Conservation (phyloP, 2,888 invertebrate genomes). For the Dasysyrphus tricinctus region DNA sequence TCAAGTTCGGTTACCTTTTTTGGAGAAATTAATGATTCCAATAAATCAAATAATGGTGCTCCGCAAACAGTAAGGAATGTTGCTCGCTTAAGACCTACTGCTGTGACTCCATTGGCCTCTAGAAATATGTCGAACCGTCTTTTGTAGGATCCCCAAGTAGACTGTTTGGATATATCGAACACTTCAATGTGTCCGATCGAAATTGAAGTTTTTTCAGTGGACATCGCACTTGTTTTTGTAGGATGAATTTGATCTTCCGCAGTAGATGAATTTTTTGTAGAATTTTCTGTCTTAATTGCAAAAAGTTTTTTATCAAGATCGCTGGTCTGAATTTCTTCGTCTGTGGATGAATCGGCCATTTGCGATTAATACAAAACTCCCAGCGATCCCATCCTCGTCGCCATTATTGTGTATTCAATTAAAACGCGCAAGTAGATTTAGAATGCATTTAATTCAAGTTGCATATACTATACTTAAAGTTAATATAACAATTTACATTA, state of each 20-base stretch:
- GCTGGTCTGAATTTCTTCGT: neutral
- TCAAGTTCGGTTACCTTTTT: constrained; percentile 25
- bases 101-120: constrained; percentile 31
- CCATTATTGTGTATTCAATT: neutral
- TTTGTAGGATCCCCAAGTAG: constrained; percentile 12
- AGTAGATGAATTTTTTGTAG: neutral
- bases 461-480: too few relatives aligned
- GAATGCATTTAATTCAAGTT: too few relatives aligned
- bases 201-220: neutral
- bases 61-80: constrained; percentile 35
- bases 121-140: neutral
- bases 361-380: neutral
- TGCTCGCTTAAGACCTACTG: constrained; percentile 17
- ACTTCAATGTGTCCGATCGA: neutral
- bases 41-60: constrained; percentile 11
- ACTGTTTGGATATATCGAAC: neutral
- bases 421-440: neutral
- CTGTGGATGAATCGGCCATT: neutral
- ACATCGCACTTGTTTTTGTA: neutral
- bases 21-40: constrained; percentile 3
- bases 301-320: neutral
- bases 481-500: too few relatives aligned
- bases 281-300: neutral
- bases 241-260: neutral
- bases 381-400: neutral